A percentile compares a stretch with the other conserved stretches of the same genome.
Conservation (phyloP, 1,140 invertebrate species). For the Drosophila melanogaster region Release_6_plus_ISO1_MT NT_033779.5:12554001-12554500, state of each 20-base stretch:
- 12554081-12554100: constrained; percentile 62
- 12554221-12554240: constrained; percentile 73
- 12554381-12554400: too few species aligned
- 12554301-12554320: constrained; percentile 4
- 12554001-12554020: constrained; percentile 65
- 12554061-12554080: constrained; percentile 57
- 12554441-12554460: background rate
- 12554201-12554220: constrained; percentile 78
- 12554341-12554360: background rate
- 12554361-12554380: too few species aligned
- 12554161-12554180: constrained; percentile 34
- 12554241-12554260: constrained; percentile 19
- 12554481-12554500: background rate
- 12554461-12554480: too few species aligned
- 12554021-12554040: constrained; percentile 76
- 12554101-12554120: constrained; percentile 31
- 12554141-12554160: constrained; percentile 47
- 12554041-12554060: constrained; percentile 69
- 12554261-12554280: constrained; percentile 24
- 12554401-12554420: too few species aligned
- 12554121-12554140: constrained; percentile 73
- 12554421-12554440: too few species aligned
- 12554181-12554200: constrained; percentile 52
- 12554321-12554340: background rate
- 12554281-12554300: constrained; percentile 4